Percentiles rank a stretch among this genome's conserved stretches.
phyloP scores from a whole-genome alignment of 2,113 vertebrate species.

The Osmerus mordax region DNA sequence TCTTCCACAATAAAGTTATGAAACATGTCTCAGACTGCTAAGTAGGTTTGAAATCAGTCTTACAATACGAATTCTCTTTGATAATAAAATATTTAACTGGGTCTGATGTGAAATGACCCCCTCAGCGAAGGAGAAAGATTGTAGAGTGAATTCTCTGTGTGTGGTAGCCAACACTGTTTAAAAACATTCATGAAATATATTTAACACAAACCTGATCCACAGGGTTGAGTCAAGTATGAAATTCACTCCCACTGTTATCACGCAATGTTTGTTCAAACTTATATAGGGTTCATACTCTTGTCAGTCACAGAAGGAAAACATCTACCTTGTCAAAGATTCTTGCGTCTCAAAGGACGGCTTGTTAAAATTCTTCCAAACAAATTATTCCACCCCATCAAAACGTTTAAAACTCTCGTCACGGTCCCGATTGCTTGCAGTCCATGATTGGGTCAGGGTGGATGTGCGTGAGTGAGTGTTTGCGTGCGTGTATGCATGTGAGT shows the following conservation, averaged over 20 bases:
- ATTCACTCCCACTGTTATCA: constrained; percentile 69
- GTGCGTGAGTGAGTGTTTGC: constrained; percentile 1
- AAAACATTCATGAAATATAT: constrained; percentile 62
- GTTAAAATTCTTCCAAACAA: constrained; percentile 74
- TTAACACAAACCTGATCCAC: constrained; percentile 71
- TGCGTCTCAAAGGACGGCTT: constrained; percentile 66
- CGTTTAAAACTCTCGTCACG: constrained; percentile 7
- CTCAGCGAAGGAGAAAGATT: constrained; percentile 62
- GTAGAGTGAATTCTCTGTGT: constrained; percentile 60
- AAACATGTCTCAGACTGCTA: constrained; percentile 51
- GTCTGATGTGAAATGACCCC: constrained; percentile 54
- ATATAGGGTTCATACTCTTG: background rate
- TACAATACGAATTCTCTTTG: constrained; percentile 21
- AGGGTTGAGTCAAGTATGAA: constrained; percentile 64
- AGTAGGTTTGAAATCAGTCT: constrained; percentile 36
- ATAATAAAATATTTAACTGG: constrained; percentile 33
- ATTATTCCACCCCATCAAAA: constrained; percentile 65
- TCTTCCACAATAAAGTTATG: constrained; percentile 49
- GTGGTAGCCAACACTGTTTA: constrained; percentile 63
- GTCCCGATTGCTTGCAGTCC: constrained; percentile 10
- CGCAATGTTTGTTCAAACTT: constrained; percentile 69
- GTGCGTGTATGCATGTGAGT: background rate
- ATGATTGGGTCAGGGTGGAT: background rate
- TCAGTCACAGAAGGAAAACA: constrained; percentile 56
- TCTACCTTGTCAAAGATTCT: constrained; percentile 65